phyloP scores from a whole-genome alignment of 2,888 invertebrate species.

The Pocota personata region DNA sequence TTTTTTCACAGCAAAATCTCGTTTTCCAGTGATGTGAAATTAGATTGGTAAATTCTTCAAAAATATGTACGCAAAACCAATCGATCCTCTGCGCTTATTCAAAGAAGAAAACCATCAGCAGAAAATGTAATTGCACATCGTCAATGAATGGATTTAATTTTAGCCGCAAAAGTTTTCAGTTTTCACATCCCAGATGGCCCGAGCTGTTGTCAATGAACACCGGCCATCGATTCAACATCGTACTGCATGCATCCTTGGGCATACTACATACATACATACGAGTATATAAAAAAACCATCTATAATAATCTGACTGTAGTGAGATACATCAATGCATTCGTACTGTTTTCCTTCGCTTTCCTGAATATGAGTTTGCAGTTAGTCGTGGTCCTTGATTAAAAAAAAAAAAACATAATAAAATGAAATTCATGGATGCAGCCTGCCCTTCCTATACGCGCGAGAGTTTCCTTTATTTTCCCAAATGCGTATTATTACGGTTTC shows the following conservation, averaged over 20 bases:
- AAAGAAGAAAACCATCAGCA: conserved; percentile 3
- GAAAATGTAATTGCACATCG: conserved; percentile 42
- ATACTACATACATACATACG: too few relatives aligned
- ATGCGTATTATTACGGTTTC: conserved; percentile 17
- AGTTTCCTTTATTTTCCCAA: not conserved
- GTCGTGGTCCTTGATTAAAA: conserved; percentile 33
- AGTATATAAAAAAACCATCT: conserved; percentile 4
- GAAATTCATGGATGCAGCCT: conserved; percentile 16
- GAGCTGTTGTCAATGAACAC: conserved; percentile 30
- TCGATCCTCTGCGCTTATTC: not conserved
- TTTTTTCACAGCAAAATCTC: too few relatives aligned
- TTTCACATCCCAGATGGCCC: conserved; percentile 41
- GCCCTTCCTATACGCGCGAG: not conserved
- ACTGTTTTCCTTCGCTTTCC: not conserved
- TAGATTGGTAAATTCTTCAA: too few relatives aligned
- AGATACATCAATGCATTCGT: conserved; percentile 17
- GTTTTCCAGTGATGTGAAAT: too few relatives aligned
- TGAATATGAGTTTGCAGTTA: conserved; percentile 16
- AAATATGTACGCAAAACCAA: not conserved
- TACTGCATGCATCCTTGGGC: not conserved
- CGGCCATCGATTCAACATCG: conserved; percentile 1
- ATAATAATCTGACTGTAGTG: conserved; percentile 19
- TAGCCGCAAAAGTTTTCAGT: conserved; percentile 9
- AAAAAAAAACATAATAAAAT: not conserved
- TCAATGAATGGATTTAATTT: conserved; percentile 44